Conservation (phyloP, 2,888 invertebrate genomes). For the Caradrina clavipalpis region DNA sequence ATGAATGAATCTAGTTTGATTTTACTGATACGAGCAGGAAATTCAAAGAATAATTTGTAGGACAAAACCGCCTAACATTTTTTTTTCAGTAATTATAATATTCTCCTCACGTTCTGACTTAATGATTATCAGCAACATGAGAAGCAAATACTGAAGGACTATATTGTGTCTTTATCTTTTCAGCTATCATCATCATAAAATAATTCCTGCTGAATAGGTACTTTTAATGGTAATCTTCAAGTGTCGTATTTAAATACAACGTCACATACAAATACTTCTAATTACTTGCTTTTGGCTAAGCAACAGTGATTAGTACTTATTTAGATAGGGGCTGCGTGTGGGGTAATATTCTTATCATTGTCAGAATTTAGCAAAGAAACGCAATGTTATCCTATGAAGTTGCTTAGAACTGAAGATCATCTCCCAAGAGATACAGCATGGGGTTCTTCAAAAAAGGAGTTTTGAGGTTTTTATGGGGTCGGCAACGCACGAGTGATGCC, state of each 20-base stretch:
- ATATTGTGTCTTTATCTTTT: background rate
- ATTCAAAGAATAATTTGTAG: background rate
- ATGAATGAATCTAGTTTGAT: slow-evolving; percentile 16
- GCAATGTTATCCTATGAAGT: background rate
- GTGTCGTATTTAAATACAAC: slow-evolving; percentile 17
- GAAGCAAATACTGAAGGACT: background rate
- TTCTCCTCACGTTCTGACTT: slow-evolving; percentile 3
- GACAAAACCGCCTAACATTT: no score
- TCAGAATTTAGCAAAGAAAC: background rate
- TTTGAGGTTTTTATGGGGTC: no score
- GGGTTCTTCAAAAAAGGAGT: no score
- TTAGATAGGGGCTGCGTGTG: slow-evolving; percentile 5
- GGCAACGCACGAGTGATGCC: no score
- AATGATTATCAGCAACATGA: slow-evolving; percentile 1
- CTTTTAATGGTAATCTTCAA: background rate
- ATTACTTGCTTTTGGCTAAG: slow-evolving; percentile 10
- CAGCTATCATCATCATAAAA: slow-evolving; percentile 13
- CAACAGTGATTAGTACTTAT: slow-evolving; percentile 6
- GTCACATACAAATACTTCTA: slow-evolving; percentile 17
- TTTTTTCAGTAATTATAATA: no score
- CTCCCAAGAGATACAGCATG: no score
- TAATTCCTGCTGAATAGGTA: background rate
- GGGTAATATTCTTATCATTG: slow-evolving; percentile 6
- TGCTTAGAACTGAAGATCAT: background rate
- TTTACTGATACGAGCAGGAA: background rate